Conservation (phyloP, 2,888 invertebrate species). For the Trisateles emortualis region DNA sequence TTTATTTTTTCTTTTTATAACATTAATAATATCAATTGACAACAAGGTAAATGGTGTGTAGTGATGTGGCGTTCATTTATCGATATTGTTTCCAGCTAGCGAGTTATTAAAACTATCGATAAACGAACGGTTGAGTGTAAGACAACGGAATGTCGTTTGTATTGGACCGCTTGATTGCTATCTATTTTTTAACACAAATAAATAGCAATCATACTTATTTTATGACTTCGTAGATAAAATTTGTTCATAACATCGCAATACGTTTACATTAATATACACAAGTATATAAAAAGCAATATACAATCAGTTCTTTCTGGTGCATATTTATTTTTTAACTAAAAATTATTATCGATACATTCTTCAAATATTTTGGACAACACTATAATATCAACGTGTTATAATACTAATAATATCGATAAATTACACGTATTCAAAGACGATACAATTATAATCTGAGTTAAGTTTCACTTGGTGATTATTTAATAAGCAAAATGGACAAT, state of each 20-base stretch:
- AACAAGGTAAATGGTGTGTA: slow-evolving; percentile 42
- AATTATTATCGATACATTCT: slow-evolving; percentile 34
- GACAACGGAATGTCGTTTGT: slow-evolving; percentile 45
- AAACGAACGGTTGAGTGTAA: slow-evolving; percentile 24
- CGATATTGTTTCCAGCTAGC: slow-evolving; percentile 35
- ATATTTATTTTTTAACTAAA: slow-evolving; percentile 34
- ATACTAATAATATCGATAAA: slow-evolving; percentile 27
- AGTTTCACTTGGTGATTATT: background rate
- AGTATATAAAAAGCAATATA: slow-evolving; percentile 52
- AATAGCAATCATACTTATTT: slow-evolving; percentile 12
- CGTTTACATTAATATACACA: slow-evolving; percentile 47
- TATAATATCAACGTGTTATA: slow-evolving; percentile 31
- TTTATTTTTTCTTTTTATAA: slow-evolving; percentile 42
- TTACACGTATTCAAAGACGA: slow-evolving; percentile 15
- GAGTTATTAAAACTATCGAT: slow-evolving; percentile 37
- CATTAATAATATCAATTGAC: slow-evolving; percentile 58
- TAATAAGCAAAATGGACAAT: background rate
- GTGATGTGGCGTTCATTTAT: slow-evolving; percentile 34
- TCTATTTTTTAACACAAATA: slow-evolving; percentile 21
- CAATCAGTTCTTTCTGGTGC: slow-evolving; percentile 58
- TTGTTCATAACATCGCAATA: slow-evolving; percentile 44
- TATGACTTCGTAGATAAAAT: slow-evolving; percentile 23
- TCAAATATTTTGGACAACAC: slow-evolving; percentile 32
- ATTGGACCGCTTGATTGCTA: slow-evolving; percentile 20
- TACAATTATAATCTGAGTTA: background rate